Base-by-base conservation (phyloP, 2,113 vertebrate genomes). In the Saimiri boliviensis region DNA sequence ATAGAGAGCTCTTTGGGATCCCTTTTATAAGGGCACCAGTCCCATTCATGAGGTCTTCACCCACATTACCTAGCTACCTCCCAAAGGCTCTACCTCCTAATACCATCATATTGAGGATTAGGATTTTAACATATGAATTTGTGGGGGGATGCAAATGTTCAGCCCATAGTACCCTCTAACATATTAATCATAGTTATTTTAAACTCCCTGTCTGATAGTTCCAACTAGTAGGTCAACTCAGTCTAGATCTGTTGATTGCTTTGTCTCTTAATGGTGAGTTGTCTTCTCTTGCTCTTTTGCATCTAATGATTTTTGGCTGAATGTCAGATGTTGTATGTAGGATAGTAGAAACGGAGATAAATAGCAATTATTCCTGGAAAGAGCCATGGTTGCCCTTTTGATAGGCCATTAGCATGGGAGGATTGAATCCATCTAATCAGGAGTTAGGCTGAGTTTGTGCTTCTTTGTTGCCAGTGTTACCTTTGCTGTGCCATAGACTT, bases 271-370 rank as follows among this genome's bases (percentile, higher is more conserved):
- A 90, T 40, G 81, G 20, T 94, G 16, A 32, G 11, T 94, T 40
- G 16, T 80, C 86, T 94, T 58, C 35, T 89, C 16, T 81, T 91
- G 52, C 95, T 95, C 37, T 95, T 95, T 96, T 94, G 42, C 42
- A 89, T 94, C 49, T 77, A 89, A 37, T 93, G 27, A 89, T 89
- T 86, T 95, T 63, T 86, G 37, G 37, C 88, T 86, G 66, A 94
- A 82, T 92, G 49, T 70, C 63, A 49, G 12, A 63, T 60, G 40
- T 80, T 87, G 9, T 89, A n/a, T 77, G 32, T 71, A 82, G 79
- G 40, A 49, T 25, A 93, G 42, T 70, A 89, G 74, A 95, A 85
- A 74, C 79, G 81, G 66, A 81, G 25, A 25, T 92, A 88, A 86
- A 71, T 83, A 88, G 19, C 85, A 91, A 49, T 91, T 81, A 77